phyloP scores from a whole-genome alignment of 1,140 invertebrate genomes.

The Macrosteles quadrilineatus region DNA sequence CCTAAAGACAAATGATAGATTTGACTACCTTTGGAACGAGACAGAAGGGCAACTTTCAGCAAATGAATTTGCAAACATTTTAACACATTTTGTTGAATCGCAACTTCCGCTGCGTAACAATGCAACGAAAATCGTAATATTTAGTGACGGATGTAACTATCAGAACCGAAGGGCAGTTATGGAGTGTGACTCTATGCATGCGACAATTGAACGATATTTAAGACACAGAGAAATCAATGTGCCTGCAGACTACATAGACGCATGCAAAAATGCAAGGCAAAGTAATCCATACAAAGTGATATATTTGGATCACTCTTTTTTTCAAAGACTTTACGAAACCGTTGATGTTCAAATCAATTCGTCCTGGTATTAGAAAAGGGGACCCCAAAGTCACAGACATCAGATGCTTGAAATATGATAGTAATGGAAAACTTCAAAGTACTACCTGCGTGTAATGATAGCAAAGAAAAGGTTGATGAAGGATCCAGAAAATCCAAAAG shows the following conservation, averaged over 20 bases:
- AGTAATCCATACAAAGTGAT: conserved; percentile 17
- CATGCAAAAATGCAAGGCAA: conserved; percentile 9
- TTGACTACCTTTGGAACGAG: conserved; percentile 31
- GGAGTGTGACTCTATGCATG: conserved; percentile 50
- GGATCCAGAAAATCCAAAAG: background rate
- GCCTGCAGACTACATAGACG: conserved; percentile 15
- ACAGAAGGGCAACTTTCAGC: conserved; percentile 13
- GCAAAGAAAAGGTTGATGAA: background rate
- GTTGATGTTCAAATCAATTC: conserved; percentile 19
- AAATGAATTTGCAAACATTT: conserved; percentile 19
- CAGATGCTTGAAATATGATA: background rate
- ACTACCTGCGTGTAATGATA: background rate
- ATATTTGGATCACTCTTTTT: conserved; percentile 4
- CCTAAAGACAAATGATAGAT: conserved; percentile 30
- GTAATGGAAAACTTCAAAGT: background rate
- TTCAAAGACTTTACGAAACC: conserved; percentile 18
- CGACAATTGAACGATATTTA: conserved; percentile 32
- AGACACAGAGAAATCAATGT: conserved; percentile 19
- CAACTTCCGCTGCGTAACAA: conserved; percentile 2
- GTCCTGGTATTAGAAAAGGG: conserved; percentile 16
- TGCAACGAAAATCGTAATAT: conserved; percentile 41
- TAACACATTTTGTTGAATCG: conserved; percentile 1
- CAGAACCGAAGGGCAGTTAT: conserved; percentile 49
- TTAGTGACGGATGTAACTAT: conserved; percentile 46
- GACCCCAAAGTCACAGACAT: conserved; percentile 13